Evolutionary conservation across 2,113 vertebrate genomes (phyloP).

Genomic region (Nanorana parkeri): DNA sequence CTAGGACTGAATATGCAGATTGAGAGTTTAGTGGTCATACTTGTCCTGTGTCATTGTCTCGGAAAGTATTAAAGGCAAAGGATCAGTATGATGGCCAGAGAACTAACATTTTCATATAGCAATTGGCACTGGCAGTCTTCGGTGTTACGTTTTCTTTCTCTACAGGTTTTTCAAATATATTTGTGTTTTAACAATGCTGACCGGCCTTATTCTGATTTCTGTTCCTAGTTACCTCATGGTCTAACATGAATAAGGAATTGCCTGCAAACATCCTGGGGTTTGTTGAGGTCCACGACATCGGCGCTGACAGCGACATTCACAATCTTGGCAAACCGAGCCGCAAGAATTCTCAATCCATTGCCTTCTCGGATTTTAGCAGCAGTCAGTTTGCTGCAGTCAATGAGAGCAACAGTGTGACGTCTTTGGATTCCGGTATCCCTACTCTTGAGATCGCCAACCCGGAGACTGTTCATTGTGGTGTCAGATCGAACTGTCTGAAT

Average conservation of each 20-base stretch:
- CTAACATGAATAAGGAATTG: slow-evolving; percentile 71
- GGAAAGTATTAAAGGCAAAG: no score
- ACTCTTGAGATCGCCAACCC: slow-evolving; percentile 89
- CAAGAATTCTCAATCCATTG: slow-evolving; percentile 47
- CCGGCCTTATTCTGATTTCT: slow-evolving; percentile 12
- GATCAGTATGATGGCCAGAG: no score
- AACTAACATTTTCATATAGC: no score
- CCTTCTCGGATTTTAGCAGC: slow-evolving; percentile 62
- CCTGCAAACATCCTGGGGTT: slow-evolving; percentile 64
- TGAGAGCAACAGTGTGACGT: slow-evolving; percentile 81
- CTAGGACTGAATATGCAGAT: no score
- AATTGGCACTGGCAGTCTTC: no score
- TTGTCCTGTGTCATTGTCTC: no score
- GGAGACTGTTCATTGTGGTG: slow-evolving; percentile 75
- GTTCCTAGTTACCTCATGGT: slow-evolving; percentile 65
- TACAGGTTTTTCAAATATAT: not conserved
- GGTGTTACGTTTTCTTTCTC: no score
- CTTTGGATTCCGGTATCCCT: slow-evolving; percentile 91
- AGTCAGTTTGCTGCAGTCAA: slow-evolving; percentile 65
- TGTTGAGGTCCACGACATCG: slow-evolving; percentile 65
- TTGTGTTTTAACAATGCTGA: slow-evolving; percentile 6
- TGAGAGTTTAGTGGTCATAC: no score
- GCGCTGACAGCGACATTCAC: slow-evolving; percentile 59
- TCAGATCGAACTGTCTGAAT: slow-evolving; percentile 65
- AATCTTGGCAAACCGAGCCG: slow-evolving; percentile 60